A percentile compares a stretch with the other conserved stretches of the same genome.
Evolutionary conservation across 2,888 invertebrate species (phyloP).

Genomic region (Pimpla rufipes): DNA sequence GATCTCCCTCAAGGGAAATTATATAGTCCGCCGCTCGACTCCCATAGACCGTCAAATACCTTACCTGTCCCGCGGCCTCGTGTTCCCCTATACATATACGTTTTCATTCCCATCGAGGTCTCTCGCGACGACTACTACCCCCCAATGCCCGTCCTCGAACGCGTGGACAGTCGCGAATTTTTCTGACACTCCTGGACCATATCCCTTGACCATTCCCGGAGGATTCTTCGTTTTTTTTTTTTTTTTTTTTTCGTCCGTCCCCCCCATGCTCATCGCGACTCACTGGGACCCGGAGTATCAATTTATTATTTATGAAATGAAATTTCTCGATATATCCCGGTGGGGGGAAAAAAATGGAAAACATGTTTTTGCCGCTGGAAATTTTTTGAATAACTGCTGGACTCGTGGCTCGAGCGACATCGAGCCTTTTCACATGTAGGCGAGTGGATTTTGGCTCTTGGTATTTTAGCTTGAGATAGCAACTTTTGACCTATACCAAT

Average conservation of each 20-base stretch:
- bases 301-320: constrained; percentile 51
- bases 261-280: constrained; percentile 35
- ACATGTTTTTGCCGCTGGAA: not conserved
- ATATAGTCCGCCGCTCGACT: constrained; percentile 81
- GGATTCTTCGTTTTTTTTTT: constrained; percentile 46
- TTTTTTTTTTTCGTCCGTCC: no score
- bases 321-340: not conserved
- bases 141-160: constrained; percentile 51
- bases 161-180: constrained; percentile 65
- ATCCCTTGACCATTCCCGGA: constrained; percentile 59
- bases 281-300: constrained; percentile 1
- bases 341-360: not conserved
- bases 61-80: constrained; percentile 74
- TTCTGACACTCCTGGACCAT: constrained; percentile 66
- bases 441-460: no score
- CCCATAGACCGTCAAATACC: constrained; percentile 80
- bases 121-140: constrained; percentile 56
- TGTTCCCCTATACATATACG: constrained; percentile 67
- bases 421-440: no score
- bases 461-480: no score
- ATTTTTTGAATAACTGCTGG: not conserved
- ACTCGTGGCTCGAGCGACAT: not conserved
- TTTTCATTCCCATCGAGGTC: constrained; percentile 73
- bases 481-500: no score
- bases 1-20: constrained; percentile 86